Evolutionary conservation across 2,797 vertebrate species (phyloP).

Genomic region (Valencia hispanica): DNA sequence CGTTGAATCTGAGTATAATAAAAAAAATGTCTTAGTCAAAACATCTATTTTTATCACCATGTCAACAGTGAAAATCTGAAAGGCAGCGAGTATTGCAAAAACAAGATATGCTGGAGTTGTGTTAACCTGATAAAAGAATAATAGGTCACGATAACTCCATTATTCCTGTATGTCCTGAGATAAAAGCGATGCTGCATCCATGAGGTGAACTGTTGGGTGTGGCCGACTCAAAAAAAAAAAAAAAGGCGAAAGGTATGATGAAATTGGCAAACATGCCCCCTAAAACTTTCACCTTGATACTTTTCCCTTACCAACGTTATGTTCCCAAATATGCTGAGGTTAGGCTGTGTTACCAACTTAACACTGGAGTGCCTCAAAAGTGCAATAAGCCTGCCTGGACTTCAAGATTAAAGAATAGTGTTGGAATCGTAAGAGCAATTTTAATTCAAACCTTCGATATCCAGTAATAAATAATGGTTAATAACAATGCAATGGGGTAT

Average conservation of each 20-base stretch:
- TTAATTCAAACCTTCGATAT: background rate
- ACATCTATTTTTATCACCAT: slow-evolving; percentile 10
- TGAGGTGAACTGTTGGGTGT: slow-evolving; percentile 36
- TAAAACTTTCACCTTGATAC: background rate
- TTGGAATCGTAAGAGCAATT: background rate
- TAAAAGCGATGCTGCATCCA: slow-evolving; percentile 65
- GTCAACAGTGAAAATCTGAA: slow-evolving; percentile 35
- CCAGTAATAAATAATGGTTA: slow-evolving; percentile 11
- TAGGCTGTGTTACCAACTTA: background rate
- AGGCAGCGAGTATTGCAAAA: slow-evolving; percentile 30
- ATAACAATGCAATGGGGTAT: background rate
- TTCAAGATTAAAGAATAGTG: background rate
- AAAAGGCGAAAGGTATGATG: slow-evolving; percentile 27
- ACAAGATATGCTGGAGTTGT: slow-evolving; percentile 30
- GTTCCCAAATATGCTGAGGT: background rate
- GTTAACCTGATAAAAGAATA: slow-evolving; percentile 51
- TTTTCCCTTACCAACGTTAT: background rate
- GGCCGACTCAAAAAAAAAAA: slow-evolving; percentile 12
- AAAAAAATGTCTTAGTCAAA: slow-evolving; percentile 24
- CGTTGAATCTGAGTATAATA: slow-evolving; percentile 2
- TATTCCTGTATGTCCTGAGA: slow-evolving; percentile 68
- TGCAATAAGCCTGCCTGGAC: background rate
- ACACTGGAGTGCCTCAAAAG: background rate
- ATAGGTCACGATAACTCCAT: slow-evolving; percentile 44
- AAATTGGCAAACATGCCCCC: slow-evolving; percentile 18